Conservation (phyloP, 1,140 invertebrate species). For the Cydia amplana region DNA sequence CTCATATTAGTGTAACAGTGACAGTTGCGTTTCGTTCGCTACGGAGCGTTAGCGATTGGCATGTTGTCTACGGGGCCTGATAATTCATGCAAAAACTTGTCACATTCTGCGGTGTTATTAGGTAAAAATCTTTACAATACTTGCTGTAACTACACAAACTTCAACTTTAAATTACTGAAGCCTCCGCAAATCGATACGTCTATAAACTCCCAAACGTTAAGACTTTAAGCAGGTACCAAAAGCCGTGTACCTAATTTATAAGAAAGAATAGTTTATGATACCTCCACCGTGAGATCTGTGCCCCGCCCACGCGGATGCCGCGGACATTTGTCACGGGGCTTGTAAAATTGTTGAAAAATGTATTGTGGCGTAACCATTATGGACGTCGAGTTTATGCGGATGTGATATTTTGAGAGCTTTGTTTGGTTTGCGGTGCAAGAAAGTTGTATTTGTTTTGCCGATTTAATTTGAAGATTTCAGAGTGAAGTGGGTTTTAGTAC, state of each 20-base stretch:
- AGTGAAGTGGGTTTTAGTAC: too few relatives aligned
- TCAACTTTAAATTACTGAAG: not conserved
- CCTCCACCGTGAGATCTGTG: conserved; percentile 14
- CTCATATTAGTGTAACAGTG: too few relatives aligned
- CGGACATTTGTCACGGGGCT: conserved; percentile 16
- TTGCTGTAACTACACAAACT: not conserved
- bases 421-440: not conserved
- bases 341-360: conserved; percentile 19
- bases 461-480: not conserved
- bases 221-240: not conserved
- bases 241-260: conserved; percentile 30
- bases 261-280: conserved; percentile 21
- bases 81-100: too few relatives aligned
- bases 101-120: not conserved
- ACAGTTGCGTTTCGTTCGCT: too few relatives aligned
- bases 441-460: not conserved
- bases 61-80: too few relatives aligned
- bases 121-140: not conserved
- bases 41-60: too few relatives aligned
- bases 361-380: conserved; percentile 9
- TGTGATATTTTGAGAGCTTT: not conserved
- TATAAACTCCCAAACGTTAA: conserved; percentile 12
- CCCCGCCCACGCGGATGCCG: conserved; percentile 5
- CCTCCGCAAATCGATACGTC: not conserved
- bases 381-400: not conserved